Evolutionary conservation across 2,888 invertebrate species (phyloP), one percentile per base, ranked within the genome.

Genomic region (Cerastoderma edule): DNA sequence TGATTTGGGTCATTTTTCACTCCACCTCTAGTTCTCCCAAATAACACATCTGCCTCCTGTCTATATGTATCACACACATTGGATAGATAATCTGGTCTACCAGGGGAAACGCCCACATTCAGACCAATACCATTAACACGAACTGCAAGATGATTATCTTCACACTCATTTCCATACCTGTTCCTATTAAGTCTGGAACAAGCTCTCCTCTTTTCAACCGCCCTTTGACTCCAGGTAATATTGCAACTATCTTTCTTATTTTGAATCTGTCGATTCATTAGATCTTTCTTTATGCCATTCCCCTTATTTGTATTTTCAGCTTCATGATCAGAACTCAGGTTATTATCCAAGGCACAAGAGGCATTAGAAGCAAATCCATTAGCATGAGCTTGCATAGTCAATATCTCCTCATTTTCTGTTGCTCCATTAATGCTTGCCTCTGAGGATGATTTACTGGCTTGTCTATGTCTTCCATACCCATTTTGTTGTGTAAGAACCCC

Each of bases 31-130:
- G 65, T 70, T 53, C 78, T 35, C 19, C 74, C 74, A 71, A 60
- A 65, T 27, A 78, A 57, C 3, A 78, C 27, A 66, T 78, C 78
- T 67, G 67, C 71, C 35, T 78, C 78, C 32, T 78, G 73, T 50
- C 71, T 67, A 27, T 78, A 78, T 22, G 65, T 57, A 56, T 74
- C 66, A 70, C 78, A 78, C 8, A 74, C 78, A 44, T 63, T 56
- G 48, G 67, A 54, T 27, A 70, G 68, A 64, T 78, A 74, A 46
- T 56, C 74, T 35, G 67, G 22, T 30, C 46, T 33, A 63, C 32
- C 24, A 27, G 24, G 1, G 27, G 32, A 30, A 8, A 63, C 30
- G 19, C 35, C 63, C 16, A 22, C 50, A 71, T 65, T 67, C 5
- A 54, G 30, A 28, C 64, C 71, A 27, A 75, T 35, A 54, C 75